phyloP scores from a whole-genome alignment of 2,113 vertebrate species.

The Orientallactaga bullata region DNA sequence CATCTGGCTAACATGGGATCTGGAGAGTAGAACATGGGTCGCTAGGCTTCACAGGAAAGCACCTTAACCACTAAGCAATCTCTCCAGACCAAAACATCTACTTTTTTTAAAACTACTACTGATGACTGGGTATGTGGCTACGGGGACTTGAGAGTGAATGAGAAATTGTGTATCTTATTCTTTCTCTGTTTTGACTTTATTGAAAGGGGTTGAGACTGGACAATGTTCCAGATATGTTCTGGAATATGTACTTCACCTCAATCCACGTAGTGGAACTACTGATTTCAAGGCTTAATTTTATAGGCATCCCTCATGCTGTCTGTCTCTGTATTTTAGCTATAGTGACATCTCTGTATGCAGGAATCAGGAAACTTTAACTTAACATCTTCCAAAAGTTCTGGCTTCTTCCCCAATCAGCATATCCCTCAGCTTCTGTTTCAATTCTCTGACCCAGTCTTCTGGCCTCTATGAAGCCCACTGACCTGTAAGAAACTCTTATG shows the following conservation, averaged over 20 bases:
- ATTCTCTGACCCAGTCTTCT: not conserved
- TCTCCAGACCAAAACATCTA: too few species aligned
- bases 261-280: not conserved
- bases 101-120: not conserved
- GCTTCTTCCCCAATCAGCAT: not conserved
- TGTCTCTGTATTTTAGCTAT: not conserved
- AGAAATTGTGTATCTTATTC: not conserved
- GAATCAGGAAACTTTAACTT: not conserved
- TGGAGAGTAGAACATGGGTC: too few species aligned
- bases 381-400: not conserved
- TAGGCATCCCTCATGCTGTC: not conserved
- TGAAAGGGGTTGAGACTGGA: not conserved
- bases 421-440: not conserved
- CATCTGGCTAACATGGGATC: too few species aligned
- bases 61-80: too few species aligned
- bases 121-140: not conserved
- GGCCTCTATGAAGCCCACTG: not conserved
- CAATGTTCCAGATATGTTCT: not conserved
- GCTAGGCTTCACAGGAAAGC: too few species aligned
- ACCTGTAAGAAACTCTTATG: not conserved
- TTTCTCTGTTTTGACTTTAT: not conserved
- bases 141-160: not conserved
- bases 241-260: not conserved
- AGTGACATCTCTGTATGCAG: not conserved
- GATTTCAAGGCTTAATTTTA: not conserved